Conservation (phyloP, 2,888 invertebrate genomes). For the Cheilosia pagana region DNA sequence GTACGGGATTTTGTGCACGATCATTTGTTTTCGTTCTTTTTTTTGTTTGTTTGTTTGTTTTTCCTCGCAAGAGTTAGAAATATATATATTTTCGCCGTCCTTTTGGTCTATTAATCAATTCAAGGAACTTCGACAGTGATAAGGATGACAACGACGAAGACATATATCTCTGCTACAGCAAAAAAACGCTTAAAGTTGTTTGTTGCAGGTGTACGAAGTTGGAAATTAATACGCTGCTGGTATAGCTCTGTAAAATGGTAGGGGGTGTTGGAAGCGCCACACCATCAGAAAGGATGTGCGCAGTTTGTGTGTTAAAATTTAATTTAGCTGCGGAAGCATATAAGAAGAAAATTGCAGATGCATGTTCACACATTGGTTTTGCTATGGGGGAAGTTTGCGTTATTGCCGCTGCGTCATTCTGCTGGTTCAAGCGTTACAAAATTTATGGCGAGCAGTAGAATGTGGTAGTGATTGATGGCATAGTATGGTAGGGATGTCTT, state of each 20-base stretch:
- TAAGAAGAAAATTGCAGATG: slow-evolving; percentile 54
- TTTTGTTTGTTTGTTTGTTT: slow-evolving; percentile 62
- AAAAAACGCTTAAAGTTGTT: neutral
- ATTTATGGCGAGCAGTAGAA: neutral
- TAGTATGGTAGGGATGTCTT: neutral
- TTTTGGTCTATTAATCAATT: slow-evolving; percentile 72
- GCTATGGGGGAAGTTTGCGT: slow-evolving; percentile 21
- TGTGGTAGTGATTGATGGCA: slow-evolving; percentile 12
- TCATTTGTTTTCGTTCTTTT: slow-evolving; percentile 71
- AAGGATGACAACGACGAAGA: slow-evolving; percentile 73
- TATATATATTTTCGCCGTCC: slow-evolving; percentile 49
- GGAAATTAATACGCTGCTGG: slow-evolving; percentile 58
- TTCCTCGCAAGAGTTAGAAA: slow-evolving; percentile 4
- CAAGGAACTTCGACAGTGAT: slow-evolving; percentile 64
- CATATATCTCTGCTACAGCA: slow-evolving; percentile 50
- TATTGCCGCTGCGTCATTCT: slow-evolving; percentile 36
- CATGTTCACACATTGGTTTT: slow-evolving; percentile 50
- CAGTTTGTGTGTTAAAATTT: slow-evolving; percentile 64
- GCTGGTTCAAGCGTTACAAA: neutral
- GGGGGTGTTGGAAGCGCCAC: neutral
- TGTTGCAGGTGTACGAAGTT: slow-evolving; percentile 47
- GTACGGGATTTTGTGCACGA: slow-evolving; percentile 68
- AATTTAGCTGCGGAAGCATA: slow-evolving; percentile 52
- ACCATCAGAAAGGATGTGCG: slow-evolving; percentile 31
- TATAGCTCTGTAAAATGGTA: slow-evolving; percentile 32